These are phyloP conservation scores for Agrilus cyanescens DNA, from an alignment of 2,888 invertebrate genomes.

Conservation along the genomic window DNA sequence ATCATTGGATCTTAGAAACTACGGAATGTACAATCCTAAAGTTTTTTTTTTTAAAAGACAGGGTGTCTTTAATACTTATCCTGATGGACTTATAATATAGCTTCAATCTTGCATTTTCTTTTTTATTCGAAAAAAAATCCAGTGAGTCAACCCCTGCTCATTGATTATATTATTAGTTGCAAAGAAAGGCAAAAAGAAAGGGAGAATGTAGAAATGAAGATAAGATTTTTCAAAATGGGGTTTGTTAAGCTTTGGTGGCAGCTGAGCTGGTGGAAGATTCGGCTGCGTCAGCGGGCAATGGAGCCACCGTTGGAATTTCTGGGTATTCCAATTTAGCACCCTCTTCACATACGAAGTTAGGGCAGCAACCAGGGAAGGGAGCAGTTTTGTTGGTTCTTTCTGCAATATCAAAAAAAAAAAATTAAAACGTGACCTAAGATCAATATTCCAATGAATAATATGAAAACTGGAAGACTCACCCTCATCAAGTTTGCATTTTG, in stretches of 20 bases:
- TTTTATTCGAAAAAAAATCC: too few species aligned
- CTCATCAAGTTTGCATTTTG: slow-evolving; percentile 74
- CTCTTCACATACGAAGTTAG: slow-evolving; percentile 72
- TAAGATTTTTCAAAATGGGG: too few species aligned
- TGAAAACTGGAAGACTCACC: slow-evolving; percentile 21
- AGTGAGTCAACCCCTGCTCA: too few species aligned
- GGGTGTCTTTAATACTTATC: too few species aligned
- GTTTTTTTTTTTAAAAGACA: too few species aligned
- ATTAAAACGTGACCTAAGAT: slow-evolving; percentile 5
- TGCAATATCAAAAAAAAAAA: slow-evolving; percentile 26
- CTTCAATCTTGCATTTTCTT: too few species aligned
- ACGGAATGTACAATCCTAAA: too few species aligned
- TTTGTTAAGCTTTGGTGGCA: slow-evolving; percentile 7
- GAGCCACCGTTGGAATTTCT: slow-evolving; percentile 50
- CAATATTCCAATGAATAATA: background rate
- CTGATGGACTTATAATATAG: too few species aligned
- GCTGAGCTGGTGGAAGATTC: slow-evolving; percentile 1
- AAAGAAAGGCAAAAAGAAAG: too few species aligned
- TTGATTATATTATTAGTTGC: too few species aligned
- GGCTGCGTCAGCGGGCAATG: slow-evolving; percentile 27
- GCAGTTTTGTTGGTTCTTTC: slow-evolving; percentile 86
- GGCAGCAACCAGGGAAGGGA: slow-evolving; percentile 77
- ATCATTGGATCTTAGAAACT: too few species aligned
- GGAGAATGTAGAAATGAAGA: too few species aligned
- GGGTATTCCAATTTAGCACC: slow-evolving; percentile 80